Percentiles rank a stretch among this genome's conserved stretches.
Evolutionary conservation across 2,797 vertebrate species (phyloP).

Genomic region (Premnoplex brunnescens): DNA sequence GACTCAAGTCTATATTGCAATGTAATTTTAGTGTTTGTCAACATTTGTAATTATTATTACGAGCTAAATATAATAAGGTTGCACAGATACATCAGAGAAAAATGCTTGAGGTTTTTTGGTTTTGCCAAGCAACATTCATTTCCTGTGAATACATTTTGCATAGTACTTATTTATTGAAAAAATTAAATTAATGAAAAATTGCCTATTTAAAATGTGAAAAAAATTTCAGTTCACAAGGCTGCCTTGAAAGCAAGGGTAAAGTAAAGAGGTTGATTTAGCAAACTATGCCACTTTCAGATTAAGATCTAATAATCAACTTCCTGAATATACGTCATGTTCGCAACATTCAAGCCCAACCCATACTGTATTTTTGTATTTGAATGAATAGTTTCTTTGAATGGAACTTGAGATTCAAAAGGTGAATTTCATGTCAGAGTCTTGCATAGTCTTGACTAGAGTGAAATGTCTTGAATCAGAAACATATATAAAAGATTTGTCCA

Average conservation of each 20-base stretch:
- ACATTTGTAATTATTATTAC: not conserved
- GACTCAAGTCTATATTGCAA: not conserved
- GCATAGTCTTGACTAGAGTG: not conserved
- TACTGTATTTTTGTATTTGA: not conserved
- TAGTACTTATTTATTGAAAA: not conserved
- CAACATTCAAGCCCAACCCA: not conserved
- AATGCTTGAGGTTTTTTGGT: not conserved
- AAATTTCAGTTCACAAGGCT: not conserved
- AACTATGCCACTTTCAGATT: not conserved
- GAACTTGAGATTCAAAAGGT: not conserved
- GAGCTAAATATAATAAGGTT: not conserved
- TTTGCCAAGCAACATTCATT: not conserved
- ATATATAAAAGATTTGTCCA: not conserved
- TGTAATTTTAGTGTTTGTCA: not conserved
- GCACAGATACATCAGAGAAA: not conserved
- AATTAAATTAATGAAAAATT: not conserved
- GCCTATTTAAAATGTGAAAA: not conserved
- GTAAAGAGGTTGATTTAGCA: not conserved
- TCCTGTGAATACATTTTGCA: not conserved
- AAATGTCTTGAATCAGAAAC: not conserved
- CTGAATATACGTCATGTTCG: not conserved
- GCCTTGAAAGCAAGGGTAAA: not conserved
- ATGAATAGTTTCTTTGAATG: not conserved
- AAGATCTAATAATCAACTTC: not conserved
- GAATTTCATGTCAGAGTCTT: not conserved